These are phyloP conservation scores for Mizuhopecten yessoensis DNA, from an alignment of 1,140 invertebrate genomes.

Conservation along the genomic window DNA sequence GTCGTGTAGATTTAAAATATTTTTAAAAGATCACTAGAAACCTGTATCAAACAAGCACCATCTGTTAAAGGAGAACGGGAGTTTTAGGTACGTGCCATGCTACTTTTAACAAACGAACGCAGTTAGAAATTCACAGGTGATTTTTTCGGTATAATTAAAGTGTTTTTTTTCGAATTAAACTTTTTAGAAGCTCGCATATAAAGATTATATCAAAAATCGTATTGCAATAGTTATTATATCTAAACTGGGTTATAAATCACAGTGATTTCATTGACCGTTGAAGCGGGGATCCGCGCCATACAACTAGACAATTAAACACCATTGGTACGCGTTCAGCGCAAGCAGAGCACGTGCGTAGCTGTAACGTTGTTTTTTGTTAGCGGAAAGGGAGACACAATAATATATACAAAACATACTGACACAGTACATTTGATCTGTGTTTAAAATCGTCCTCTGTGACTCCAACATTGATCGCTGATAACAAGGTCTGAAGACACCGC, in stretches of 20 bases:
- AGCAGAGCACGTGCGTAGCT: constrained; percentile 13
- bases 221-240: no score
- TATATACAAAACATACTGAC: background rate
- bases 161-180: no score
- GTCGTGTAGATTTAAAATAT: no score
- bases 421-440: background rate
- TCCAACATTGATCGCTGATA: background rate
- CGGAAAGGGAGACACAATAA: background rate
- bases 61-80: no score
- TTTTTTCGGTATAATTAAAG: no score
- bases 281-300: background rate
- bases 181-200: no score
- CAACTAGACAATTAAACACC: background rate
- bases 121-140: no score
- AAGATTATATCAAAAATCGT: no score
- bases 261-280: background rate
- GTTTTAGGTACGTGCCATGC: no score
- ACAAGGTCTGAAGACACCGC: background rate
- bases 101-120: no score
- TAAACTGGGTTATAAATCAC: background rate
- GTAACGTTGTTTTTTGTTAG: background rate
- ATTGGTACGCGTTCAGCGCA: background rate
- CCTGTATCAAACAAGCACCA: no score
- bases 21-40: no score
- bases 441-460: background rate